Percentiles rank a stretch among this genome's conserved stretches.
Conservation (phyloP, 2,113 vertebrate species). For the Circaetus gallicus region DNA sequence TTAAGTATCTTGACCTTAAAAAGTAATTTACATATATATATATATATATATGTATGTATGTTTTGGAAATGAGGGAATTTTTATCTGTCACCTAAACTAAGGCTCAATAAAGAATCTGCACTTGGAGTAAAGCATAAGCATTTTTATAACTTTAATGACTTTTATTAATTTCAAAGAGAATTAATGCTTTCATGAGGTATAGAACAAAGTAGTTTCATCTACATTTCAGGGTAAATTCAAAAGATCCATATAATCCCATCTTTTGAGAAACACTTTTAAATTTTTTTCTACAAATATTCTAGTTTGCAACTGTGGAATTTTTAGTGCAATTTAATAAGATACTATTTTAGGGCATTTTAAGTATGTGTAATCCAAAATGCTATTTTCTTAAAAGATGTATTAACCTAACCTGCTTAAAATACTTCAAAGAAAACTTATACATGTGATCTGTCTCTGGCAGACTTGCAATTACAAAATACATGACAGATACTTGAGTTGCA, state of each 20-base stretch:
- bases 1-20: not conserved
- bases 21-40: not conserved
- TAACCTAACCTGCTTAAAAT: slow-evolving; percentile 81
- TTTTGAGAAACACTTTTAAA: not conserved
- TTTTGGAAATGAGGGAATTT: not conserved
- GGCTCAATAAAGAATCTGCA: not conserved
- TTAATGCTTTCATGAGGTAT: not conserved
- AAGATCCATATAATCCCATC: not conserved
- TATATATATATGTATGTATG: no score
- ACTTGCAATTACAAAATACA: slow-evolving; percentile 80
- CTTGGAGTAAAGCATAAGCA: not conserved
- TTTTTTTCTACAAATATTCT: not conserved
- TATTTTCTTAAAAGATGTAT: not conserved
- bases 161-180: not conserved
- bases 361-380: not conserved
- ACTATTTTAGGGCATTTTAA: not conserved
- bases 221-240: not conserved
- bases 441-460: slow-evolving; percentile 84
- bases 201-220: not conserved
- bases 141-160: not conserved
- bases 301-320: not conserved
- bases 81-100: not conserved
- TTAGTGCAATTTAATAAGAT: not conserved
- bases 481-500: slow-evolving; percentile 75
- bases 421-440: slow-evolving; percentile 87